Percentiles rank a stretch among this genome's conserved stretches.
phyloP scores from a whole-genome alignment of 2,888 invertebrate genomes.

The Lasioglossum lativentre region DNA sequence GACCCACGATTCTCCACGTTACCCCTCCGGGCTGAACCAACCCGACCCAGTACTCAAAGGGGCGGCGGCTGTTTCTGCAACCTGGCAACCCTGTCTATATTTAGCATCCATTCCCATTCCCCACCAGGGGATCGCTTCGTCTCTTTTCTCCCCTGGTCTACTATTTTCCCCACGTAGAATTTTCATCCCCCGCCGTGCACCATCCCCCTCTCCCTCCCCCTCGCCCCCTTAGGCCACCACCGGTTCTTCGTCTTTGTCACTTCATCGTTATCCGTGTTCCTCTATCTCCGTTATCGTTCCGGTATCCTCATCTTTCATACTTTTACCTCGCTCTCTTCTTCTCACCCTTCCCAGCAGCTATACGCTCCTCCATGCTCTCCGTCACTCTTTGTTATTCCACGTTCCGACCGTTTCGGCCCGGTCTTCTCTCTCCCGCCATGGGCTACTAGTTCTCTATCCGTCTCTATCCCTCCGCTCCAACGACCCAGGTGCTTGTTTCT shows the following conservation, averaged over 20 bases:
- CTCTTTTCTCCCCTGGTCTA: slow-evolving; percentile 40
- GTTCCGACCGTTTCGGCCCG: slow-evolving; percentile 17
- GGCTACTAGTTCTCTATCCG: no score
- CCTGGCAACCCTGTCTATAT: slow-evolving; percentile 84
- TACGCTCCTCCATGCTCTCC: background rate
- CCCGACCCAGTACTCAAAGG: slow-evolving; percentile 81
- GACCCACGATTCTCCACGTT: slow-evolving; percentile 54
- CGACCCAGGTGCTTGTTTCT: slow-evolving; percentile 35
- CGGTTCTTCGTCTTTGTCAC: background rate
- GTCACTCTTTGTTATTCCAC: slow-evolving; percentile 29
- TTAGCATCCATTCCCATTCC: slow-evolving; percentile 79
- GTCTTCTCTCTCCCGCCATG: slow-evolving; percentile 12
- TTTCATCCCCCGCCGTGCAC: slow-evolving; percentile 8
- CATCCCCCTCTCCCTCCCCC: background rate
- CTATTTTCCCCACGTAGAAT: slow-evolving; percentile 41
- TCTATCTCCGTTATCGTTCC: slow-evolving; percentile 27
- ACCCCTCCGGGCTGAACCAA: slow-evolving; percentile 68
- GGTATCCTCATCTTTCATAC: background rate
- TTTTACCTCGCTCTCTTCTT: background rate
- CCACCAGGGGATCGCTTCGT: slow-evolving; percentile 47
- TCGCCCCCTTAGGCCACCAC: background rate
- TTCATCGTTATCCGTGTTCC: slow-evolving; percentile 13
- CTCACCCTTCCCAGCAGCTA: no score
- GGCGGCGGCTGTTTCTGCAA: slow-evolving; percentile 84
- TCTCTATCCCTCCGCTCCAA: slow-evolving; percentile 12